Conservation (phyloP, 1,140 invertebrate species). For the Chionoecetes opilio region DNA sequence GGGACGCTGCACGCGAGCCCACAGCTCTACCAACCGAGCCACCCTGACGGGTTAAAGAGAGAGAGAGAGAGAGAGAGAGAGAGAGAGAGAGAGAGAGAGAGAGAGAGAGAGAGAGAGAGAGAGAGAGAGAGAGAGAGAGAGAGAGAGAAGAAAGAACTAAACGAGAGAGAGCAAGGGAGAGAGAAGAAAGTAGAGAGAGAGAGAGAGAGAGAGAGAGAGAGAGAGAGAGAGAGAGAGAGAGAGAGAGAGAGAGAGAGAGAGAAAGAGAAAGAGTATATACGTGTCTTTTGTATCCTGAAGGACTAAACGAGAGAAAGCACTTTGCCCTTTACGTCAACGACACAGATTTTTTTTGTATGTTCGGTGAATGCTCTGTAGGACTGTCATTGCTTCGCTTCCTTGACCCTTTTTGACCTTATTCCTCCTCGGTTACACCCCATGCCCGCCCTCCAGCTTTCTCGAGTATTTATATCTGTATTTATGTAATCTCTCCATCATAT, state of each 20-base stretch:
- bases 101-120: too few species aligned
- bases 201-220: not conserved
- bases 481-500: not conserved
- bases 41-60: too few species aligned
- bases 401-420: not conserved
- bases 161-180: not conserved
- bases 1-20: too few species aligned
- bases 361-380: not conserved
- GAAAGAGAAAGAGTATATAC: too few species aligned
- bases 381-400: not conserved
- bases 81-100: too few species aligned
- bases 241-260: not conserved
- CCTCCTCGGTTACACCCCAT: not conserved
- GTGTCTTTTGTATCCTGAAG: constrained; percentile 17
- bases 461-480: not conserved
- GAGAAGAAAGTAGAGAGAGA: not conserved
- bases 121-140: too few species aligned
- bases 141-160: too few species aligned
- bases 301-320: constrained; percentile 13
- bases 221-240: not conserved
- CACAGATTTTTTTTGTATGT: not conserved
- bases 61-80: not conserved
- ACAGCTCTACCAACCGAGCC: too few species aligned
- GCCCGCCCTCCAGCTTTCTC: not conserved
- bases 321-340: not conserved